phyloP scores from a whole-genome alignment of 2,888 invertebrate species.

The Xestoiulus laeticollis region DNA sequence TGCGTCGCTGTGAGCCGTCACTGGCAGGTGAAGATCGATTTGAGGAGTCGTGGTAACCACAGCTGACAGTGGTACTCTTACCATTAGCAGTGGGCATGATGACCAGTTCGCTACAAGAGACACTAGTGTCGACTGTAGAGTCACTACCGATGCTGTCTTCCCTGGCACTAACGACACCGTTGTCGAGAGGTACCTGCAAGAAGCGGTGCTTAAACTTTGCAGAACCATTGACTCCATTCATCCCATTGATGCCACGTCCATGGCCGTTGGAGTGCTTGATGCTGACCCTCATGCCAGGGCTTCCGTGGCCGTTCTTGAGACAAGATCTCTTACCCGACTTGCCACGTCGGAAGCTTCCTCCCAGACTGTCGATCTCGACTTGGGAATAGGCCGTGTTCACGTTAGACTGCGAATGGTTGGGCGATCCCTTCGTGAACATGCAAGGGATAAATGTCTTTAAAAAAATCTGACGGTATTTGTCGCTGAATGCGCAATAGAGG shows the following conservation, averaged over 20 bases:
- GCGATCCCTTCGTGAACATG: constrained; percentile 56
- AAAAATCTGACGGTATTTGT: constrained; percentile 75
- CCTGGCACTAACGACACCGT: background rate
- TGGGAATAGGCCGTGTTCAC: constrained; percentile 48
- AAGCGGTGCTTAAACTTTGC: constrained; percentile 23
- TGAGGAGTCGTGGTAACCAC: background rate
- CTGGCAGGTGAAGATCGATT: background rate
- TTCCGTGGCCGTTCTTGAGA: background rate
- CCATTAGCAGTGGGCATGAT: background rate
- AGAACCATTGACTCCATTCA: constrained; percentile 20
- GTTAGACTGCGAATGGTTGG: constrained; percentile 55
- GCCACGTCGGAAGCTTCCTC: constrained; percentile 43
- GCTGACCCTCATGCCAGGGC: background rate
- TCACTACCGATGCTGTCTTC: constrained; percentile 50
- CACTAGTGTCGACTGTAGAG: constrained; percentile 40
- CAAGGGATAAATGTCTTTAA: constrained; percentile 61
- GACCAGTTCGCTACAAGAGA: constrained; percentile 18
- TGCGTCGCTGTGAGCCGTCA: background rate
- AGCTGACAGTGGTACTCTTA: constrained; percentile 18
- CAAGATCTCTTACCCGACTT: background rate
- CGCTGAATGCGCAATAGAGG: constrained; percentile 79
- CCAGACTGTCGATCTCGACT: constrained; percentile 46
- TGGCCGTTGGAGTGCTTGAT: constrained; percentile 44
- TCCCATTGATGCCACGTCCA: background rate
- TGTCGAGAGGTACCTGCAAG: constrained; percentile 40